phyloP scores from a whole-genome alignment of 2,888 invertebrate species.

The Cyclophora albipunctata region DNA sequence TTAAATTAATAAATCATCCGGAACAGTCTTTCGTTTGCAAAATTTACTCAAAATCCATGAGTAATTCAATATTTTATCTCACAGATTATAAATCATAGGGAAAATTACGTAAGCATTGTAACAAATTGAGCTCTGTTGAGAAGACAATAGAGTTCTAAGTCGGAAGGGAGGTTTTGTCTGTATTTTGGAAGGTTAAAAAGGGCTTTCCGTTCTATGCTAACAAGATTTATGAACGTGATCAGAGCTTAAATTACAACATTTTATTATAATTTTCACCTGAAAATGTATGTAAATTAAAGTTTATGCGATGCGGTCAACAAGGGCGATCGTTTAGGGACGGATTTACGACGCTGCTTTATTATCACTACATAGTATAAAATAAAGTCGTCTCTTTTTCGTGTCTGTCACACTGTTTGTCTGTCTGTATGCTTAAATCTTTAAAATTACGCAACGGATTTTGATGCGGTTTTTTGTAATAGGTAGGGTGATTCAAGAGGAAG shows the following conservation, averaged over 20 bases:
- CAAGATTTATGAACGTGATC: conserved; percentile 13
- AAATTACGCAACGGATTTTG: no score
- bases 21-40: neutral
- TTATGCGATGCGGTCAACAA: neutral
- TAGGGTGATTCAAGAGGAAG: no score
- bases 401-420: no score
- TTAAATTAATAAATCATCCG: no score
- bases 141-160: conserved; percentile 5
- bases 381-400: no score
- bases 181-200: conserved; percentile 8
- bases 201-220: conserved; percentile 4
- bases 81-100: conserved; percentile 13
- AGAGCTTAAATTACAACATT: conserved; percentile 6
- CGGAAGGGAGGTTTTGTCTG: conserved; percentile 1
- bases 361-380: no score
- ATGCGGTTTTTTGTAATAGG: no score
- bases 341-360: no score
- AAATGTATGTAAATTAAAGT: conserved; percentile 1
- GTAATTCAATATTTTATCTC: conserved; percentile 16
- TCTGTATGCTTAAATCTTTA: no score
- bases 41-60: conserved; percentile 9
- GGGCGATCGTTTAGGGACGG: neutral
- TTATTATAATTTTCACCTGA: conserved; percentile 1
- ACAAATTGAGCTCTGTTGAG: conserved; percentile 9
- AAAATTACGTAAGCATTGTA: conserved; percentile 4